Evolutionary conservation across 1,140 invertebrate species (phyloP).

Genomic region (Daktulosphaira vitifoliae): DNA sequence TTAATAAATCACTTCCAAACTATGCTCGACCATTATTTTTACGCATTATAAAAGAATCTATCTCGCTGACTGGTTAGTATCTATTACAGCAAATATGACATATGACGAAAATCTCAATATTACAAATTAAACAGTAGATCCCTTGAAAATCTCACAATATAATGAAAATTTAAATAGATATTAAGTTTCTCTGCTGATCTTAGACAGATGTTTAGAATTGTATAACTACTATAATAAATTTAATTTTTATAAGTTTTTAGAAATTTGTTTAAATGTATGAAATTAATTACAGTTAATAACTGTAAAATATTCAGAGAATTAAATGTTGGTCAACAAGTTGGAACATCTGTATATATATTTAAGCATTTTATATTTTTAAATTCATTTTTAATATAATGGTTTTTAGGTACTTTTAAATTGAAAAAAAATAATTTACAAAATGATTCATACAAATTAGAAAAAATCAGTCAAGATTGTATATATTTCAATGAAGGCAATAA

Average conservation of each 20-base stretch:
- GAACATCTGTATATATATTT: no score
- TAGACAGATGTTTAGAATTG: no score
- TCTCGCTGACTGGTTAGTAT: constrained; percentile 69
- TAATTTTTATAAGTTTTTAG: no score
- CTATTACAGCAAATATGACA: not conserved
- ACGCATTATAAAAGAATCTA: constrained; percentile 58
- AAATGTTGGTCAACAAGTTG: no score
- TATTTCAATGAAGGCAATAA: constrained; percentile 61
- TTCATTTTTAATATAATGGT: not conserved
- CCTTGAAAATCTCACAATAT: not conserved
- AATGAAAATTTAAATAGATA: not conserved
- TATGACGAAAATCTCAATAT: not conserved
- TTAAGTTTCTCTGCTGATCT: no score
- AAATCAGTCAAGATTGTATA: constrained; percentile 56
- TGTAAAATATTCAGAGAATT: no score
- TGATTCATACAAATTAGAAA: constrained; percentile 63
- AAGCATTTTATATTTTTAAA: no score
- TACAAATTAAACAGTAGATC: not conserved
- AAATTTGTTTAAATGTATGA: no score
- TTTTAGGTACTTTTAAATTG: constrained; percentile 76
- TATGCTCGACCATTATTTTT: constrained; percentile 87
- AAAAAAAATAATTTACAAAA: constrained; percentile 73
- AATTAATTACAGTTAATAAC: no score
- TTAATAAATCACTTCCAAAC: constrained; percentile 61
- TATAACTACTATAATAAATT: no score